These are phyloP conservation scores for rabbit (Oryctolagus cuniculus) DNA, from an alignment of 2,113 vertebrate genomes.

Conservation along the genomic window mOryCun1.1 NC_091434.1:85411501-85412000, in stretches of 20 bases:
- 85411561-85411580: conserved; percentile 42
- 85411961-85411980: background rate
- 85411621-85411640: conserved; percentile 93
- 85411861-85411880: background rate
- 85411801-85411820: background rate
- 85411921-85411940: background rate
- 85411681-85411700: conserved; percentile 98
- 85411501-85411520: conserved; percentile 96
- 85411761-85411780: conserved; percentile 46
- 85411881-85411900: conserved; percentile 13
- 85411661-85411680: conserved; percentile 95
- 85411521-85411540: conserved; percentile 97
- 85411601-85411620: conserved; percentile 76
- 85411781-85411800: background rate
- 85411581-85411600: background rate
- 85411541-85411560: conserved; percentile 57
- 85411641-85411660: conserved; percentile 93
- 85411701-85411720: conserved; percentile 94
- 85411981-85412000: background rate
- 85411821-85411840: background rate
- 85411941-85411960: background rate
- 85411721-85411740: conserved; percentile 93
- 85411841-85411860: background rate
- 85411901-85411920: background rate
- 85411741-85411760: conserved; percentile 51